Evolutionary conservation across 2,888 invertebrate species (phyloP), one percentile per base, ranked within the genome.

Genomic region (Spodoptera exigua): DNA sequence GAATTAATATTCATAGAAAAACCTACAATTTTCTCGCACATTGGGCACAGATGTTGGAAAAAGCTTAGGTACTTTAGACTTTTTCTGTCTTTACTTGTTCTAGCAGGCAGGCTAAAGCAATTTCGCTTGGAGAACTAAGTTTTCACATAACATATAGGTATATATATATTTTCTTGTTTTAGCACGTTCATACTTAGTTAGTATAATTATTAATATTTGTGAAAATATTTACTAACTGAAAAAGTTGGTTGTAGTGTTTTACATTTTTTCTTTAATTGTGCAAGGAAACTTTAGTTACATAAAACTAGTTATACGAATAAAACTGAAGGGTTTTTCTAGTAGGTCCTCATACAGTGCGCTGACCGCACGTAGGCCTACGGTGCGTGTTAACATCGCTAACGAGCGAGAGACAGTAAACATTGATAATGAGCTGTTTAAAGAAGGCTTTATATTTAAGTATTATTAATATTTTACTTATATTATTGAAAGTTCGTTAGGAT

Each of bases 61-160:
- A 51, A 69, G 48, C 39, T 47, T 48, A n/a, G n/a, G n/a, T n/a
- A 41, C 53, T 52, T 55, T 55, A 52, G 21, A 55, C 37, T 44
- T 62, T 62, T 63, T 69, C 58, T 48, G 47, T 18, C 35, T 51
- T 48, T 55, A 40, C 34, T 13, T 40, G 46, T 51, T 18, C 40
- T 40, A 36, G 40, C 44, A 2, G 35, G 35, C 39, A 40, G 36
- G 46, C 60, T 54, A 46, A 66, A 60, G 45, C 45, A 60, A 54
- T 60, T 60, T 60, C 18, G 49, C 34, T 60, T 41, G 27, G 60
- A 14, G 48, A 60, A 54, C 49, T 39, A 46, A 54, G 4, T 46
- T 59, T 59, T 47, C 34, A 49, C 17, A 14, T n/a, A n/a, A n/a
- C n/a, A n/a, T n/a, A n/a, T n/a, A n/a, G n/a, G n/a, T n/a, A n/a